Conservation (phyloP, 2,797 vertebrate genomes). For the Siniperca undulata region DNA sequence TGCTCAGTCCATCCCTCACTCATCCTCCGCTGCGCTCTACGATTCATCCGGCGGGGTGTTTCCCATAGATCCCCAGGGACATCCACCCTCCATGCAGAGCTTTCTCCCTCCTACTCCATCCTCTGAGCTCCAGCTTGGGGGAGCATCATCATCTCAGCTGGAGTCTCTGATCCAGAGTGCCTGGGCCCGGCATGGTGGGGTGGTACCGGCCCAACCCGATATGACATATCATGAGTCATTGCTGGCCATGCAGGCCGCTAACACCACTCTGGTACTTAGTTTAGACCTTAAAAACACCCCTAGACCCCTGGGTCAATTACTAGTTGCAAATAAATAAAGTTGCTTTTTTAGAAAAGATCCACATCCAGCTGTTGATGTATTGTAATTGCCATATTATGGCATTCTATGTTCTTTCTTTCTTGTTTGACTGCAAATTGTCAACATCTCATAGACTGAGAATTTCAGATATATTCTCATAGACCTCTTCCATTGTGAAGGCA, state of each 20-base stretch:
- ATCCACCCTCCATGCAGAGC: constrained; percentile 88
- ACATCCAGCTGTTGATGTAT: constrained; percentile 8
- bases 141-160: constrained; percentile 86
- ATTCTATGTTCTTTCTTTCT: background rate
- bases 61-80: constrained; percentile 82
- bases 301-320: constrained; percentile 67
- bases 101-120: constrained; percentile 85
- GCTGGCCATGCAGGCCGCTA: constrained; percentile 82
- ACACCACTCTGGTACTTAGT: constrained; percentile 85
- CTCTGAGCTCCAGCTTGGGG: constrained; percentile 84
- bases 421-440: constrained; percentile 18
- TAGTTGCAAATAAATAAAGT: constrained; percentile 31
- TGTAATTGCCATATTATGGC: background rate
- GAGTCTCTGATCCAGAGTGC: constrained; percentile 88
- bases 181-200: constrained; percentile 82
- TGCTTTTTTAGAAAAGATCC: constrained; percentile 39
- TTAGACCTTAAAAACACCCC: constrained; percentile 52
- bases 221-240: constrained; percentile 85
- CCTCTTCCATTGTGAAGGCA: background rate
- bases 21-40: constrained; percentile 67
- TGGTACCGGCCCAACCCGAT: constrained; percentile 79
- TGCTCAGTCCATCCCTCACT: constrained; percentile 85
- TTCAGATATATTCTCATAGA: background rate
- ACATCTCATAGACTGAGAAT: background rate
- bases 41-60: constrained; percentile 55